These are phyloP conservation scores for Zaprionus vittiger DNA, from an alignment of 1,140 invertebrate genomes.

Conservation along the genomic window DNA sequence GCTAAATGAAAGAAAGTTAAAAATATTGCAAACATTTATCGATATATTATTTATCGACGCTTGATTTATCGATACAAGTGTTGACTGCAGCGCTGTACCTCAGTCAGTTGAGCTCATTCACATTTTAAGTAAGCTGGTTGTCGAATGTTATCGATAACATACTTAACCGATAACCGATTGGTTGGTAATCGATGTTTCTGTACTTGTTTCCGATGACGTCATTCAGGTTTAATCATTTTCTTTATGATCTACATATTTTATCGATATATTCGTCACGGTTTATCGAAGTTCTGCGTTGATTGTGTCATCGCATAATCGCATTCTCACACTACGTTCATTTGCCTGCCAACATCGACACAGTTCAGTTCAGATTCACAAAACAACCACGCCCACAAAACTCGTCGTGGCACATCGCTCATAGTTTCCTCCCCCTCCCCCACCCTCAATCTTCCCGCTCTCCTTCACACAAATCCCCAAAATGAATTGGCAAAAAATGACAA, in stretches of 20 bases:
- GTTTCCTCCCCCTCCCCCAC: not conserved
- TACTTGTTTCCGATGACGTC: not conserved
- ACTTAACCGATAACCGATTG: not conserved
- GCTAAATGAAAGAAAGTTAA: no score
- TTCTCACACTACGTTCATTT: conserved; percentile 8
- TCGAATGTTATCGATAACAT: no score
- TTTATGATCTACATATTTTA: not conserved
- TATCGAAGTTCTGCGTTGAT: not conserved
- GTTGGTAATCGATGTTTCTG: not conserved
- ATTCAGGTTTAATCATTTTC: not conserved
- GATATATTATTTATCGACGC: no score
- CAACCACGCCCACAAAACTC: conserved; percentile 15
- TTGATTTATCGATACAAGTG: no score
- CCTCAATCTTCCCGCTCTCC: not conserved
- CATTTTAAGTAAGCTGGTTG: no score
- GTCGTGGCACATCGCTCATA: conserved; percentile 8
- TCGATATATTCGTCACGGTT: not conserved
- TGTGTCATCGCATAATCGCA: not conserved
- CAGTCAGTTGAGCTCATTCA: no score
- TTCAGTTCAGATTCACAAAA: conserved; percentile 7
- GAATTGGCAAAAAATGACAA: conserved; percentile 18
- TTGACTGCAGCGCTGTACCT: no score
- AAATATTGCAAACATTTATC: no score
- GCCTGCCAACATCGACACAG: conserved; percentile 17
- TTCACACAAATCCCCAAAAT: not conserved